Evolutionary conservation across 2,888 invertebrate genomes (phyloP).

Genomic region (Tridacna gigas): DNA sequence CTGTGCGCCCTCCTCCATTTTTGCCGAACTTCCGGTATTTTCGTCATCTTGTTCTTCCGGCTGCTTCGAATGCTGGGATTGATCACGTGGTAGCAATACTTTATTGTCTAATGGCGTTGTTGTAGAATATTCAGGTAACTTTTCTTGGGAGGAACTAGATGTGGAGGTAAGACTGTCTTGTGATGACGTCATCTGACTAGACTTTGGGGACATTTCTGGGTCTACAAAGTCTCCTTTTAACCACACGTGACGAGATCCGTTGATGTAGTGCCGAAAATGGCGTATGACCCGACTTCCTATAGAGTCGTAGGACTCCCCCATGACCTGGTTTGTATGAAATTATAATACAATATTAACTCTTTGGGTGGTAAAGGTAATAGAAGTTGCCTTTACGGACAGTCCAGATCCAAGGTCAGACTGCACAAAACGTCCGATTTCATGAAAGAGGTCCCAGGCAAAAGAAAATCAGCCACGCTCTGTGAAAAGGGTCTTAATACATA

Average conservation of each 20-base stretch:
- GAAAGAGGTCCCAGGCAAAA: too few relatives aligned
- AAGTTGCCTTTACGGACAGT: too few relatives aligned
- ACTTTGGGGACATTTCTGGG: constrained; percentile 43
- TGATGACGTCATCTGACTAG: constrained; percentile 13
- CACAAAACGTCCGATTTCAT: too few relatives aligned
- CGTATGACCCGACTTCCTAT: constrained; percentile 81
- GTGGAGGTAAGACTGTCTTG: constrained; percentile 20
- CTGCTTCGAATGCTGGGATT: constrained; percentile 8
- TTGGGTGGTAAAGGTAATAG: too few relatives aligned
- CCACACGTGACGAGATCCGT: constrained; percentile 78
- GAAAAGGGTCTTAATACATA: too few relatives aligned
- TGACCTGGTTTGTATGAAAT: constrained; percentile 71
- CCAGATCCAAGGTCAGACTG: too few relatives aligned
- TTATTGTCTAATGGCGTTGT: not conserved
- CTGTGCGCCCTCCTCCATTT: not conserved
- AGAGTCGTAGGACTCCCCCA: constrained; percentile 81
- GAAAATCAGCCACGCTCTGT: too few relatives aligned
- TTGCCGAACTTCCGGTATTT: not conserved
- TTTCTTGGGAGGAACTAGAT: constrained; percentile 4
- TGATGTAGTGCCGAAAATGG: constrained; percentile 81
- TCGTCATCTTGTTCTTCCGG: constrained; percentile 16
- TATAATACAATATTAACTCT: too few relatives aligned
- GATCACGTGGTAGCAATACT: not conserved
- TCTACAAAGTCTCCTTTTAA: constrained; percentile 76
- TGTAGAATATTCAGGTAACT: not conserved